Evolutionary conservation across 2,888 invertebrate species (phyloP).

Genomic region (Cryptocheilus praepositus): DNA sequence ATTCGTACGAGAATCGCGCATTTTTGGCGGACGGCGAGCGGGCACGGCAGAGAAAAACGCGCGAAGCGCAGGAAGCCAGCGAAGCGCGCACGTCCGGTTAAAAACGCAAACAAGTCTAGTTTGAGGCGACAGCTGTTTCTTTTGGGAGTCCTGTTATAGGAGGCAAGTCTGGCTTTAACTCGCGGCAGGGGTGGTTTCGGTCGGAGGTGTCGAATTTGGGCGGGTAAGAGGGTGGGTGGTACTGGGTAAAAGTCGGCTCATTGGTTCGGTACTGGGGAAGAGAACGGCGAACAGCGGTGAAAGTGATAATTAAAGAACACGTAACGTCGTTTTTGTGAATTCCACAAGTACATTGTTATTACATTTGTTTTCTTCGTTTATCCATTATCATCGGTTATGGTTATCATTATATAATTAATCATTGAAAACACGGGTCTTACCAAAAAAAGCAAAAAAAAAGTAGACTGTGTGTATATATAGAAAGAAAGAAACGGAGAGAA

Average conservation of each 20-base stretch:
- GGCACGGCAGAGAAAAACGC: slow-evolving; percentile 62
- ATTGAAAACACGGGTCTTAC: slow-evolving; percentile 53
- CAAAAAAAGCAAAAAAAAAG: slow-evolving; percentile 35
- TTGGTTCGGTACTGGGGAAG: slow-evolving; percentile 22
- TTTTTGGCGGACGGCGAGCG: slow-evolving; percentile 61
- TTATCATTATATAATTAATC: slow-evolving; percentile 53
- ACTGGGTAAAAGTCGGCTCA: background rate
- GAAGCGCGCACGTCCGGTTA: slow-evolving; percentile 62
- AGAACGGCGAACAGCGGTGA: slow-evolving; percentile 36
- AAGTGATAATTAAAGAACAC: slow-evolving; percentile 58
- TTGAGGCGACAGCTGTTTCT: slow-evolving; percentile 1
- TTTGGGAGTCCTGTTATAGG: no score
- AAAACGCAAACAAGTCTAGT: slow-evolving; percentile 15
- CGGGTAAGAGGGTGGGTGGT: background rate
- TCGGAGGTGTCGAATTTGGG: background rate
- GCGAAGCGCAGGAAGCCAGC: slow-evolving; percentile 69
- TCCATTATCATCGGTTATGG: slow-evolving; percentile 51
- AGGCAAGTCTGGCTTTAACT: no score
- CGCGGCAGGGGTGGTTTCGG: slow-evolving; percentile 15
- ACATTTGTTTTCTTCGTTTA: slow-evolving; percentile 52
- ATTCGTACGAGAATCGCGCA: slow-evolving; percentile 41
- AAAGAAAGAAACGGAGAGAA: slow-evolving; percentile 24
- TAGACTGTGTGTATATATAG: slow-evolving; percentile 19
- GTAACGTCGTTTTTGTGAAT: slow-evolving; percentile 63
- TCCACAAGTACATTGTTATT: slow-evolving; percentile 68